Evolutionary conservation across 2,888 invertebrate genomes (phyloP), one percentile per base, ranked within the genome.

Genomic region (Cephus sareptanus): DNA sequence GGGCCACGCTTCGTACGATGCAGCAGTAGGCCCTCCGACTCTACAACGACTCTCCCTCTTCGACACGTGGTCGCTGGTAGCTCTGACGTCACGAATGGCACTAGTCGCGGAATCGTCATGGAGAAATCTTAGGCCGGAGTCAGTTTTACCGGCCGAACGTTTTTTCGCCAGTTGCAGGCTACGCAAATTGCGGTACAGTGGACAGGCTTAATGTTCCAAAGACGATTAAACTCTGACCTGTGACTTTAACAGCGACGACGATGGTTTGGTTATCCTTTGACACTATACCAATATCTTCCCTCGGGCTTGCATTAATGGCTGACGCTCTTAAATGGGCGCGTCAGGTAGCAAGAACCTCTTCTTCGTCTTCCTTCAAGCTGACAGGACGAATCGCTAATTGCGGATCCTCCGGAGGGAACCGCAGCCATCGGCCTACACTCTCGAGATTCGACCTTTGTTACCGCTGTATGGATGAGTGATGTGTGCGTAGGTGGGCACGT

Each of bases 1-100:
- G 87, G 88, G 89, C 89, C 90, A 89, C 89, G 87, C 87, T 89
- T 86, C 87, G 86, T 85, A 85, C 86, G 87, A 83, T 87, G 84
- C 85, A 77, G 76, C 74, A 75, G 76, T 74, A 77, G 69, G 75
- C 76, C 40, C 75, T 74, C 75, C 71, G 74, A 73, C 34, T 84
- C 86, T 87, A 56, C 76, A 69, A 33, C 83, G 82, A 34, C 87
- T 84, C 87, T 87, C 84, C 77, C 76, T 79, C 82, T 84, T 85
- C 83, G 86, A 85, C 87, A 88, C 88, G 87, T 88, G 87, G 86
- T 87, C 85, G 83, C 85, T 81, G 23, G 15, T 23, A 56, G 80
- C 85, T 88, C 85, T 88, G 88, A 88, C 88, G 88, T 88, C 88
- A 88, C 83, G 82, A 83, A 77, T 23, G 56, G 56, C 56, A 40